Percentiles rank a stretch among this genome's conserved stretches.
phyloP scores from a whole-genome alignment of 2,797 vertebrate genomes.

The Danionella dracula region DNA sequence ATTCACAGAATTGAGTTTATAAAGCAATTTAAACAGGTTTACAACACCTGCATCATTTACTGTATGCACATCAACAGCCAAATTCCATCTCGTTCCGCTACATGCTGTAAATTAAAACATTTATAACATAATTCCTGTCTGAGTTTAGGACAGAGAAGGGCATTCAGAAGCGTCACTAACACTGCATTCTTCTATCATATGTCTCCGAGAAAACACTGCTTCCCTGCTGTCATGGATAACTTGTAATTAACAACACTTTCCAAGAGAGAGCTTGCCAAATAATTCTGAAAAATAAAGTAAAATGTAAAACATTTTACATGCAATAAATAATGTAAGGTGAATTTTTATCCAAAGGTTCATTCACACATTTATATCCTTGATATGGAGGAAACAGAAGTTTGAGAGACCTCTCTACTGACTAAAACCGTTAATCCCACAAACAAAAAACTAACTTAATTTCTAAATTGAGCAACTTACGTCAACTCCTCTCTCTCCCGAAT shows the following conservation, averaged over 20 bases:
- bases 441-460: neutral
- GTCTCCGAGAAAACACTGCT: neutral
- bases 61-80: too few relatives aligned
- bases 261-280: neutral
- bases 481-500: slow-evolving; percentile 76
- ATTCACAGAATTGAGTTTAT: too few relatives aligned
- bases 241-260: neutral
- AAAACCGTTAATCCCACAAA: neutral
- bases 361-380: neutral
- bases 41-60: too few relatives aligned
- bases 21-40: too few relatives aligned
- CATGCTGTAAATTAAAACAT: too few relatives aligned
- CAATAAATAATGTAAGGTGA: neutral
- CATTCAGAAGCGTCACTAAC: too few relatives aligned
- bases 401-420: neutral
- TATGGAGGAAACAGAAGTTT: neutral
- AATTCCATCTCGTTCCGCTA: too few relatives aligned
- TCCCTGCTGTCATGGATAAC: neutral
- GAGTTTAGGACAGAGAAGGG: too few relatives aligned
- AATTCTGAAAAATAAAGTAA: too few relatives aligned
- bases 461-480: slow-evolving; percentile 65
- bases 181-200: too few relatives aligned
- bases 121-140: too few relatives aligned
- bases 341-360: neutral
- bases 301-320: neutral